Evolutionary conservation across 2,888 invertebrate genomes (phyloP), one percentile per base, ranked within the genome.

Genomic region (Podotricha telesiphe): DNA sequence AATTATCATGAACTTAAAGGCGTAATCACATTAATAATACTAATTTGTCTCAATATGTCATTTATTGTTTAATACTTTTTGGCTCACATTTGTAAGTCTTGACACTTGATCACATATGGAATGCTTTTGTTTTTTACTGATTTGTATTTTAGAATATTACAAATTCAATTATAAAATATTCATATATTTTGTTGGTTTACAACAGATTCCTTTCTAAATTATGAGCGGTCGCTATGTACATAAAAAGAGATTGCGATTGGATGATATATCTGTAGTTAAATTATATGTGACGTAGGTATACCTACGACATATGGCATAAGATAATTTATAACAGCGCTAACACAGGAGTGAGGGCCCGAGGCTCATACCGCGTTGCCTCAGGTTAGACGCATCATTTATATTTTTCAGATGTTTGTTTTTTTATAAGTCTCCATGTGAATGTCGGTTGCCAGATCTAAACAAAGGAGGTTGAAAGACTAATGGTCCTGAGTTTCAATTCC

Each of bases 381-480:
- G 82, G 88, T 91, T 90, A 90, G 88, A 82, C 84, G 87, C 87
- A 89, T 92, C 90, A 90, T 92, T 93, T 90, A 91, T 92, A 91
- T 91, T 91, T 87, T 89, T 87, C 84, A 86, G 81, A 86, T 88
- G 88, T 91, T 89, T 91, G 88, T 87, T 85, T 88, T 61, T 89
- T 88, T 88, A 86, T 83, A 80, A 81, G 80, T 77, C 83, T 82
- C 84, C 84, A 82, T 85, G 84, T 84, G 82, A 83, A 86, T 82
- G 85, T 84, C 87, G 86, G 83, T 82, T 81, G 84, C 77, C 82
- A 84, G 86, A 84, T 86, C 80, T 81, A 89, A 91, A 91, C 91
- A 91, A 91, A 91, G 88, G 88, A 88, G 86, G 84, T 86, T 87
- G 86, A 86, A 89, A 90, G 85, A 89, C 84, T 88, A 88, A 89